Evolutionary conservation across 2,888 invertebrate species (phyloP).

Genomic region (Drosophila mimetica): DNA sequence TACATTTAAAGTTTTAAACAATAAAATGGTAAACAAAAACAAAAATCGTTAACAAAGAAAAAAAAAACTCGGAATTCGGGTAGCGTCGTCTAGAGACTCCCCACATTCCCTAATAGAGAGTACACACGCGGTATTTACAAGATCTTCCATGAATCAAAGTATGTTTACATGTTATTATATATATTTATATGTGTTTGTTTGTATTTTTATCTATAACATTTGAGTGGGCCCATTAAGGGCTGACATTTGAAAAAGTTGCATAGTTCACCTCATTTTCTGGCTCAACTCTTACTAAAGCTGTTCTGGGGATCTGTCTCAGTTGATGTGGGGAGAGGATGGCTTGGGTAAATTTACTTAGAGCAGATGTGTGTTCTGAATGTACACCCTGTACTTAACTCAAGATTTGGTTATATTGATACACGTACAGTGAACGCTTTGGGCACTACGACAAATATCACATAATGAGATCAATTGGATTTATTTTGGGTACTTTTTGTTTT

Average conservation of each 20-base stretch:
- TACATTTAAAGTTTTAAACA: conserved; percentile 49
- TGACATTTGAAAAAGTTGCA: conserved; percentile 59
- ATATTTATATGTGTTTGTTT: conserved; percentile 26
- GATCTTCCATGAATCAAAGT: conserved; percentile 31
- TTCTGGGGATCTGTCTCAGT: conserved; percentile 10
- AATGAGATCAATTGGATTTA: conserved; percentile 81
- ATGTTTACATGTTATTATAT: conserved; percentile 19
- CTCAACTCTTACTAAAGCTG: conserved; percentile 15
- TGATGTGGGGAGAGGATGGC: conserved; percentile 16
- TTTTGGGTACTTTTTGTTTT: conserved; percentile 57
- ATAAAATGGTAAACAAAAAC: conserved; percentile 53
- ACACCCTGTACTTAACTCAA: conserved; percentile 52
- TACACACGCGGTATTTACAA: conserved; percentile 62
- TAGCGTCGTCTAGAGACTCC: conserved; percentile 28
- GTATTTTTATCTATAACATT: conserved; percentile 23
- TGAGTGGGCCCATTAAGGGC: conserved; percentile 11
- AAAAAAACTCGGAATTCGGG: conserved; percentile 24
- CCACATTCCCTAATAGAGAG: conserved; percentile 47
- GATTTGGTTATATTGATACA: conserved; percentile 47
- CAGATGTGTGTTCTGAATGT: conserved; percentile 49
- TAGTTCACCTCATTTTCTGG: not conserved
- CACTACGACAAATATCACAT: conserved; percentile 81
- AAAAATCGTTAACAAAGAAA: conserved; percentile 44
- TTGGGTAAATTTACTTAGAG: conserved; percentile 56
- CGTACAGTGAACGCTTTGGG: conserved; percentile 75